phyloP scores from a whole-genome alignment of 92 coral and sea anemone species.

The Siderastrea siderea region DNA sequence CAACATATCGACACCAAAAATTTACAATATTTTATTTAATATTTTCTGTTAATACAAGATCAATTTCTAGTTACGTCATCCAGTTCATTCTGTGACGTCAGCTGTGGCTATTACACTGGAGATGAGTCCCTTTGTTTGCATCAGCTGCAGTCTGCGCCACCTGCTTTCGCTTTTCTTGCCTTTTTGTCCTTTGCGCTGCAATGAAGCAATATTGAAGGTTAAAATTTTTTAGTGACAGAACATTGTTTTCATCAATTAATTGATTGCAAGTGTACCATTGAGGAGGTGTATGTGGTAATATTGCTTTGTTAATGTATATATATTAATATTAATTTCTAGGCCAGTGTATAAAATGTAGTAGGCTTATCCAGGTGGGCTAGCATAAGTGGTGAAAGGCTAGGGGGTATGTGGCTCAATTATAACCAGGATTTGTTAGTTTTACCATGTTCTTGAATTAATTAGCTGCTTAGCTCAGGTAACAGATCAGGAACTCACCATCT shows the following conservation, averaged over 20 bases:
- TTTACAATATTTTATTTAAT: too few species aligned
- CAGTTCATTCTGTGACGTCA: too few species aligned
- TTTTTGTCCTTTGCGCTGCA: neutral
- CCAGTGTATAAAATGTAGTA: too few species aligned
- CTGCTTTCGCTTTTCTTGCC: conserved; percentile 1
- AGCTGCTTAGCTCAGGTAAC: neutral
- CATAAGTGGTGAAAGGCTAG: neutral
- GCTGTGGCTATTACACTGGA: too few species aligned
- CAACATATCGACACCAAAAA: too few species aligned
- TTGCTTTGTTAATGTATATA: too few species aligned
- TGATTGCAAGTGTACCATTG: neutral
- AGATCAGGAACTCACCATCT: conserved; percentile 41
- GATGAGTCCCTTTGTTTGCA: too few species aligned
- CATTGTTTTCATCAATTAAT: neutral
- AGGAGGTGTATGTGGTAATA: too few species aligned
- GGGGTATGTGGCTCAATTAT: too few species aligned
- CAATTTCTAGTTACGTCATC: too few species aligned
- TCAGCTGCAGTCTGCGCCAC: conserved; percentile 4
- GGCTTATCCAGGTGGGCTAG: neutral
- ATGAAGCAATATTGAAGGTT: neutral
- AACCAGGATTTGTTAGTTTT: neutral
- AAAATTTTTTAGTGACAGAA: neutral
- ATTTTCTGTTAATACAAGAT: too few species aligned
- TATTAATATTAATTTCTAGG: too few species aligned
- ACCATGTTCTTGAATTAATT: neutral